These are phyloP conservation scores for Lepus townsendii DNA, from an alignment of 2,797 vertebrate genomes.

Conservation along the genomic window DNA sequence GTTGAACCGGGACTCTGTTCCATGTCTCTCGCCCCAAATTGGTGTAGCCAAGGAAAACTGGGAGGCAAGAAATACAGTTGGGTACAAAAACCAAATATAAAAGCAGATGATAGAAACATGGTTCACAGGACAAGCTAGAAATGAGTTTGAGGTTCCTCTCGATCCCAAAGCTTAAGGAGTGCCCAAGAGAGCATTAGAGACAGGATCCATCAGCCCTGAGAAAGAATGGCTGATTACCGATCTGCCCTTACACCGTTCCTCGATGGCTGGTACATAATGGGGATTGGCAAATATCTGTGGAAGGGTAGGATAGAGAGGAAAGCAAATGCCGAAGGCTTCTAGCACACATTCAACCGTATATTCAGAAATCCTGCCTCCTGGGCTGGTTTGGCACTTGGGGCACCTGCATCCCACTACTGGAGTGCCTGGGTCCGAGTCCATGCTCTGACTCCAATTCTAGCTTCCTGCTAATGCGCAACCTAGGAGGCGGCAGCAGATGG, in stretches of 20 bases:
- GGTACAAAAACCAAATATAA: conserved; percentile 9
- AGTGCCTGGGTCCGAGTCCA: too few relatives aligned
- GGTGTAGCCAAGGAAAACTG: background rate
- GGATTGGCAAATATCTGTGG: background rate
- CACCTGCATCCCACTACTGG: too few relatives aligned
- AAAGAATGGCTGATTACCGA: background rate
- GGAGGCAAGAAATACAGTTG: background rate
- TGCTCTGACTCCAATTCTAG: too few relatives aligned
- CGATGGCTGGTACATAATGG: background rate
- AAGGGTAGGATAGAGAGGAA: background rate
- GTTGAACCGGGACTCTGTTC: background rate
- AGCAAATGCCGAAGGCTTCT: background rate
- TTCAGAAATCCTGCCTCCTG: conserved; percentile 12
- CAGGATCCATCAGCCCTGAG: background rate
- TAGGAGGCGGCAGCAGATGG: too few relatives aligned
- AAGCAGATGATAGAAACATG: background rate
- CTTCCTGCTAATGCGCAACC: too few relatives aligned
- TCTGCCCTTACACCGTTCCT: background rate
- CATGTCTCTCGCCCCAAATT: background rate
- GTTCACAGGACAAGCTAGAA: background rate
- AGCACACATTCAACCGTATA: background rate
- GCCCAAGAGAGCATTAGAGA: background rate
- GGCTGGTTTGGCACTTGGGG: too few relatives aligned
- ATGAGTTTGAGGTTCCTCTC: background rate
- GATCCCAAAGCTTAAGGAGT: background rate